Base-by-base conservation (phyloP, 2,797 vertebrate genomes). In the Sciurus vulgaris region DNA sequence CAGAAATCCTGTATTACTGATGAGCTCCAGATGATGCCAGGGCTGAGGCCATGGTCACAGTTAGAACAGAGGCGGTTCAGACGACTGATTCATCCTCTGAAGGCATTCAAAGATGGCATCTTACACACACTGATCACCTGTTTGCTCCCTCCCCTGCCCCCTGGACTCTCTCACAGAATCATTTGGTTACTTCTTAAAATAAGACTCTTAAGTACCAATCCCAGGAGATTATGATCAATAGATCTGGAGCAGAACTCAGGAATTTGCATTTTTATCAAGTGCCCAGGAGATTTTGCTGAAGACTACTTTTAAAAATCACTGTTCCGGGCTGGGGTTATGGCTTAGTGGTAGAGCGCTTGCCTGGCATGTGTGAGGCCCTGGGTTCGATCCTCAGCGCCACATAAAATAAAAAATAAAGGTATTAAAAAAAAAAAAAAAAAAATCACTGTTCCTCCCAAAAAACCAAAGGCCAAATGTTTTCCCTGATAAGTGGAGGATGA, bases 211-310 rank as follows among this genome's bases (percentile, higher is more conserved):
- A 18, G 7, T 91, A 44, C 41, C 30, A 76, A 38, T 38, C 38
- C 38, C 38, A 38, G 38, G 38, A 38, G 38, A 38, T 38, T 38
- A 38, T 38, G 38, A 38, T 38, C 38, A 38, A 3, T 28, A 84
- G 41, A 4, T 70, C 5, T 44, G 7, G 9, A 86, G 15, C 14
- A 15, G 6, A 14, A 15, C 59, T 6, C 20, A 84, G 18, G 22
- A 86, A 86, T 89, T 67, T 92, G 1, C 70, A 87, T 84, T 70
- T 94, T 93, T 91, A 69, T 47, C n/a, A 67, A 73, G 13, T 54
- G 26, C 8, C 44, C 10, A 18, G 63, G 20, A 67, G 51, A 47
- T 93, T 69, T 76, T 67, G 38, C 74, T 65, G 76, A 33, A 84
- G 6, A 15, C 33, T 56, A 56, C 51, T 84, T 96, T 82, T 24